phyloP scores from a whole-genome alignment of 2,113 vertebrate species.

The Vulpes ferrilata region DNA sequence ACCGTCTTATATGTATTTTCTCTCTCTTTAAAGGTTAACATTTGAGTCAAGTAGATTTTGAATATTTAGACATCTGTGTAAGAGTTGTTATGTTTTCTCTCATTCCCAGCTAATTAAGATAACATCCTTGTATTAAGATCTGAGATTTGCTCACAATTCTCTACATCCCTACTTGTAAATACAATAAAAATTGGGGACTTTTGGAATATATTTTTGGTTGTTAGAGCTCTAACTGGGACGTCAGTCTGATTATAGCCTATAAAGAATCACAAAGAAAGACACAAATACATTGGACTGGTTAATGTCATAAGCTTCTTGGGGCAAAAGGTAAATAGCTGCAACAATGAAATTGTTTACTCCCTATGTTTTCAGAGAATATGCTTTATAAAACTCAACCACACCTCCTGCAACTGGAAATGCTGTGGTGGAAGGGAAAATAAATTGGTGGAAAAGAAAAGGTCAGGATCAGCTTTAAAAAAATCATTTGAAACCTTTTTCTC shows the following conservation, averaged over 20 bases:
- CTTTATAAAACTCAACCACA: constrained; percentile 27
- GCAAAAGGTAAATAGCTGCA: constrained; percentile 40
- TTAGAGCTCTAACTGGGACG: not conserved
- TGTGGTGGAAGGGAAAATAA: constrained; percentile 38
- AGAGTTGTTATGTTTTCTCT: constrained; percentile 47
- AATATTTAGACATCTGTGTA: constrained; percentile 34
- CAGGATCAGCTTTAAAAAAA: not conserved
- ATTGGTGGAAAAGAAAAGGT: constrained; percentile 39
- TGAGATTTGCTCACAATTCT: constrained; percentile 42
- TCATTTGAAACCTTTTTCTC: constrained; percentile 37
- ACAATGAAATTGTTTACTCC: not conserved
- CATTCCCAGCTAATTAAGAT: not conserved
- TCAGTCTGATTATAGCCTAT: not conserved
- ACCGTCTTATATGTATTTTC: not conserved
- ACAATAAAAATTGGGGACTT: not conserved
- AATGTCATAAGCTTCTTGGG: constrained; percentile 43
- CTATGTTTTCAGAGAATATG: constrained; percentile 34
- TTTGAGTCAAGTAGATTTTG: constrained; percentile 50
- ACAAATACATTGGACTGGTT: constrained; percentile 45
- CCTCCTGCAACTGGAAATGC: not conserved
- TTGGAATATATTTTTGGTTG: not conserved
- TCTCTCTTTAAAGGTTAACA: constrained; percentile 59
- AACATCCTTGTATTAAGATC: constrained; percentile 33
- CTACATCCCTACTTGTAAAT: not conserved
- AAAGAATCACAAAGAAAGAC: constrained; percentile 52